These are phyloP conservation scores for Patagioenas fasciata DNA, from an alignment of 2,113 vertebrate genomes.

Conservation along the genomic window DNA sequence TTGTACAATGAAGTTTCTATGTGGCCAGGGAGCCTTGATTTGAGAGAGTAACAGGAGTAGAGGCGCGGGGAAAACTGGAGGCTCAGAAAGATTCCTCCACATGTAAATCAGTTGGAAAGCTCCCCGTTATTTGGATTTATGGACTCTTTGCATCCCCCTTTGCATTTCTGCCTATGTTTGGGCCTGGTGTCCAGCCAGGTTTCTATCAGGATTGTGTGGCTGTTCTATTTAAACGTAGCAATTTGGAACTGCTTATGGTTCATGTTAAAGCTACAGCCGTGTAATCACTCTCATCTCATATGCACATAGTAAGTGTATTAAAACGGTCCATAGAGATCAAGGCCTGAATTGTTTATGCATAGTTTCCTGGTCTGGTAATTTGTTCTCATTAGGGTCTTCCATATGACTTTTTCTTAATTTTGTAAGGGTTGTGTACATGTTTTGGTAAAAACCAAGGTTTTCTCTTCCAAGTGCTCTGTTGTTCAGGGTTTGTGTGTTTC, in stretches of 20 bases:
- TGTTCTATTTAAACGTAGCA: background rate
- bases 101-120: background rate
- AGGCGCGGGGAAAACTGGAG: background rate
- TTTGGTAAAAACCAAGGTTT: background rate
- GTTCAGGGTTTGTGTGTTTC: background rate
- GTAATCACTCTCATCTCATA: background rate
- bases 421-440: background rate
- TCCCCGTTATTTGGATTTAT: background rate
- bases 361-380: background rate
- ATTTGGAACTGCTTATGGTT: background rate
- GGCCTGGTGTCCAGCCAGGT: background rate
- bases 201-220: background rate
- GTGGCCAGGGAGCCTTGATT: background rate
- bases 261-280: background rate
- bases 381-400: background rate
- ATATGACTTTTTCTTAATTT: background rate
- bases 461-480: background rate
- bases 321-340: background rate
- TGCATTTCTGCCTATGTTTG: background rate
- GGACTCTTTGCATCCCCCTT: background rate
- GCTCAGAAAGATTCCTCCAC: background rate
- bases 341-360: background rate
- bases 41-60: background rate
- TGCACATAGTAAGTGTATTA: background rate
- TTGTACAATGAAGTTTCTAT: too few relatives aligned